A percentile compares a stretch with the other conserved stretches of the same genome.
Conservation (phyloP, 2,888 invertebrate species). For the Heliothis peltigera region DNA sequence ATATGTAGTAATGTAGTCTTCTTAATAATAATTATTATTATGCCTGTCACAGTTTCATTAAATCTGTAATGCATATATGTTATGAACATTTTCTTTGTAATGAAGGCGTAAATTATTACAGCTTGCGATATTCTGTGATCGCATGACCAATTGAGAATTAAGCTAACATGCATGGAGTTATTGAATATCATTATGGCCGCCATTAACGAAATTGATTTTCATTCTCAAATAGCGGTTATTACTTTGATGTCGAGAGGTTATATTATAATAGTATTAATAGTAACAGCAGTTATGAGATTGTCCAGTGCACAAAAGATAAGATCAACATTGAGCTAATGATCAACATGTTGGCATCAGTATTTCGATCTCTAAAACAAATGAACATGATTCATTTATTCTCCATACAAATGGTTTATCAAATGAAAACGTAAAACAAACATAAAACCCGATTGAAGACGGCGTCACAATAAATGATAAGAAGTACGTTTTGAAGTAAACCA, state of each 20-base stretch:
- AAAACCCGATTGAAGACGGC: slow-evolving; percentile 49
- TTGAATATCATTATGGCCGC: slow-evolving; percentile 7
- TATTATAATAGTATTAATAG: too few species aligned
- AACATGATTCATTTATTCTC: slow-evolving; percentile 14
- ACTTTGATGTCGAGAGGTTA: not conserved
- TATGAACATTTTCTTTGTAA: not conserved
- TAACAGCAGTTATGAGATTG: too few species aligned
- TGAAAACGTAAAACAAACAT: slow-evolving; percentile 39
- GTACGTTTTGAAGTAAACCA: slow-evolving; percentile 52
- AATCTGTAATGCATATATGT: not conserved
- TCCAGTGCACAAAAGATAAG: too few species aligned
- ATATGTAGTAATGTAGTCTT: too few species aligned
- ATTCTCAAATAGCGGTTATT: not conserved
- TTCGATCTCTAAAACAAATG: not conserved
- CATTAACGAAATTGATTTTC: slow-evolving; percentile 9
- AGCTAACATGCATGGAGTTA: not conserved
- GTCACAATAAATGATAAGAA: slow-evolving; percentile 48
- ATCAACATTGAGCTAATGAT: too few species aligned
- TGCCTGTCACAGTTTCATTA: not conserved
- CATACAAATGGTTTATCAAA: slow-evolving; percentile 34
- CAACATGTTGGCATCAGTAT: too few species aligned
- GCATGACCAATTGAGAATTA: slow-evolving; percentile 8
- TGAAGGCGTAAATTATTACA: not conserved
- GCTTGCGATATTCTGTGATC: not conserved
- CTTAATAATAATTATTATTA: too few species aligned